Evolutionary conservation across 2,797 vertebrate genomes (phyloP), one percentile per base, ranked within the genome.

Genomic region (Anabacerthia variegaticeps): DNA sequence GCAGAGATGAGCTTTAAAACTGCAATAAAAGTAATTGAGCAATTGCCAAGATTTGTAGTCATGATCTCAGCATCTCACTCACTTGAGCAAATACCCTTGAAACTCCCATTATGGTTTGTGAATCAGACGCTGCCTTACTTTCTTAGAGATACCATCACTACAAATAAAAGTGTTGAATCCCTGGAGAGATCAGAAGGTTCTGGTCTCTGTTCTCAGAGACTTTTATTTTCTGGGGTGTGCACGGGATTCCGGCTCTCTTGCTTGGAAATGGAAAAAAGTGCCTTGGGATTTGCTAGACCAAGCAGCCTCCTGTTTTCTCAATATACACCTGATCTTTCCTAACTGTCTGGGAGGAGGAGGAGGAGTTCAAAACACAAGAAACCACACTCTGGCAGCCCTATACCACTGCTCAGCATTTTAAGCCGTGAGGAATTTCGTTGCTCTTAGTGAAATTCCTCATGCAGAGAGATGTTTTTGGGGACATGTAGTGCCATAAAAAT

Each of bases 41-140:
- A 79, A 76, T 71, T 92, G 75, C 91, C 88, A 95, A 87, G 93
- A 63, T 85, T 58, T 62, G 78, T 61, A 93, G 77, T 76, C 39
- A 56, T 62, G 71, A 95, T 92, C 71, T 81, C 62, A 80, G 78
- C 62, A 80, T 96, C 93, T 89, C 67, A 59, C 54, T 93, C 58
- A 44, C 89, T 85, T 51, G 69, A 72, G 61, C 67, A 95, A 91
- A 92, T 85, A 84, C 48, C 73, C 91, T 79, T 84, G 91, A 92
- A 97, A 78, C 79, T 95, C 91, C 80, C 69, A 73, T 95, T 92
- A 91, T 61, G 91, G 89, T 92, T 84, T 90, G 79, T 95, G 96
- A 95, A 93, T 93, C 92, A 94, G 84, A 66, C 3, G 1, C 79
- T 85, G 65, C 59, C 81, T 78, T 58, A 34, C 68, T 75, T 91